Evolutionary conservation across 2,113 vertebrate species (phyloP).

Genomic region (Nycticorax nycticorax): DNA sequence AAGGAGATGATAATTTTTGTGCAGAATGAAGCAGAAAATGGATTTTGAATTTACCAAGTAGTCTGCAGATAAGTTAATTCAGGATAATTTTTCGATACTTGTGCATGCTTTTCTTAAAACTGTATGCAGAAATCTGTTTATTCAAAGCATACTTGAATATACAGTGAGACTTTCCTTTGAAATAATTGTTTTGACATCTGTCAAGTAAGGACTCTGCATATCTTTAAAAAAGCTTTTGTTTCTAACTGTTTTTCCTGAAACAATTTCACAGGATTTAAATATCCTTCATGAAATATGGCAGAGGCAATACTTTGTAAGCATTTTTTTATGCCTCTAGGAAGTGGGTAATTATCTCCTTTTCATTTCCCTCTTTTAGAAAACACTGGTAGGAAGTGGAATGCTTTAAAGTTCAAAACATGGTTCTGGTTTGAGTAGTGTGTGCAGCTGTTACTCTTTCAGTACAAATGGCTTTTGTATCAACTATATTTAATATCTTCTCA

Average conservation of each 20-base stretch:
- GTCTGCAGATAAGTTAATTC: not conserved
- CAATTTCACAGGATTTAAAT: not conserved
- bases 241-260: not conserved
- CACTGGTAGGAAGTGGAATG: not conserved
- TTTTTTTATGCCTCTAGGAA: slow-evolving; percentile 10
- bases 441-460: not conserved
- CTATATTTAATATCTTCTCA: not conserved
- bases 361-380: not conserved
- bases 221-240: not conserved
- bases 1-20: not conserved
- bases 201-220: not conserved
- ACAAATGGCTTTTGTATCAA: not conserved
- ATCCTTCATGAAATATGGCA: not conserved
- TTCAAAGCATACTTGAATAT: not conserved
- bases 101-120: not conserved
- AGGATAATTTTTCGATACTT: not conserved
- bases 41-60: not conserved
- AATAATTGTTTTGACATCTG: not conserved
- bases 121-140: not conserved
- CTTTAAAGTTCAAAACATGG: not conserved
- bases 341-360: not conserved
- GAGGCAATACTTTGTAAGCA: not conserved
- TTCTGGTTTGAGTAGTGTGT: not conserved
- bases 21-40: not conserved
- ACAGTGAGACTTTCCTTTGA: not conserved